Evolutionary conservation across 1,140 invertebrate species (phyloP).

Genomic region (Cyphomyrmex costatus): DNA sequence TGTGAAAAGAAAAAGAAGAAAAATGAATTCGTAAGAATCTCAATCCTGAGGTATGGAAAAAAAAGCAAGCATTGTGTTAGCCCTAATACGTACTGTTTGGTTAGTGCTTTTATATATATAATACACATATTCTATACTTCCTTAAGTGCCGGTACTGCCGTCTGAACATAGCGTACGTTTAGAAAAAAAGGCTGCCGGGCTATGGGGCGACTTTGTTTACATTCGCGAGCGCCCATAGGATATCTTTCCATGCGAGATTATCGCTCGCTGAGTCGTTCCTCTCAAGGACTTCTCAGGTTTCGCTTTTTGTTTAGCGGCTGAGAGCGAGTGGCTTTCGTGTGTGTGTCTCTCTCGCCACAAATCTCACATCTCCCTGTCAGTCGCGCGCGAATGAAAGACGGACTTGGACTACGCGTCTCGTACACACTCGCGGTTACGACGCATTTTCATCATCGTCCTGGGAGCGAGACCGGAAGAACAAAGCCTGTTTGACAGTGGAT

Average conservation of each 20-base stretch:
- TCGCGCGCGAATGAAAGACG: neutral
- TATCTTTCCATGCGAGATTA: conserved; percentile 4
- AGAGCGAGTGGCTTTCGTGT: neutral
- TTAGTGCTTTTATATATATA: neutral
- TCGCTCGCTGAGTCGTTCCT: no score
- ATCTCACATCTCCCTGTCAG: neutral
- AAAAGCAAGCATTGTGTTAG: no score
- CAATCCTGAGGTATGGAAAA: no score
- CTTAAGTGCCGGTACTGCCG: neutral
- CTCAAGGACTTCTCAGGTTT: conserved; percentile 71
- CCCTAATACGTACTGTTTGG: no score
- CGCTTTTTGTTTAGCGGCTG: conserved; percentile 28
- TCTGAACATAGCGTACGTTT: neutral
- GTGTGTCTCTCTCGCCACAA: no score
- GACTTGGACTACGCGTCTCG: no score
- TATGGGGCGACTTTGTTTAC: conserved; percentile 58
- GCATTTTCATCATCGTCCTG: no score
- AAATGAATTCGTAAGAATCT: no score
- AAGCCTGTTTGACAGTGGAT: neutral
- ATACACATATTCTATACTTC: neutral
- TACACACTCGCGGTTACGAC: neutral
- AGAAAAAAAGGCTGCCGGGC: neutral
- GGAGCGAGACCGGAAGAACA: neutral
- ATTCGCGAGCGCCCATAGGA: neutral
- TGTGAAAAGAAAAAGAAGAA: no score